Conservation (phyloP, 92 coral and sea anemone species). For the Porites divaricata region DNA sequence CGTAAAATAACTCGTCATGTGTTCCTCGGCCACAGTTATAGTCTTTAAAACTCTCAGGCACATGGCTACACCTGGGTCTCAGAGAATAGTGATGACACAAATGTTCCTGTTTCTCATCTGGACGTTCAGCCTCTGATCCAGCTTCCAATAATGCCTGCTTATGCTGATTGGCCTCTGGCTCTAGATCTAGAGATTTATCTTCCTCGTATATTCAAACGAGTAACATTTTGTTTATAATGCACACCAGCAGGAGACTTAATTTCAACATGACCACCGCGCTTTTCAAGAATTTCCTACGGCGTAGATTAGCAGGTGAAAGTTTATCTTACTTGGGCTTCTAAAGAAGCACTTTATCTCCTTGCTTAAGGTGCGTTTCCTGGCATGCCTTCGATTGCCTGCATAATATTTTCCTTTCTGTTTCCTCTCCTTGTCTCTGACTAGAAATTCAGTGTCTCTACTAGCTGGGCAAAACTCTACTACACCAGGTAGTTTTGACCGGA, state of each 20-base stretch:
- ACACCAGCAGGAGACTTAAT: background rate
- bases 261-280: conserved; percentile 5
- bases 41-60: too few relatives aligned
- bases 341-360: background rate
- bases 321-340: too few relatives aligned
- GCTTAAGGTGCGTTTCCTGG: background rate
- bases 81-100: too few relatives aligned
- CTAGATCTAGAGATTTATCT: background rate
- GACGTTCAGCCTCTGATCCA: too few relatives aligned
- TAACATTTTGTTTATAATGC: background rate
- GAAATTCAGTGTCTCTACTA: conserved; percentile 16
- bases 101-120: too few relatives aligned
- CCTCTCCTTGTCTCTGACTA: too few relatives aligned
- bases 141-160: too few relatives aligned
- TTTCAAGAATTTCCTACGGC: background rate
- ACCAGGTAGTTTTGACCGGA: conserved; percentile 2
- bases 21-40: too few relatives aligned
- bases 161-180: background rate
- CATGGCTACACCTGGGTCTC: too few relatives aligned
- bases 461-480: conserved; percentile 20
- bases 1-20: too few relatives aligned
- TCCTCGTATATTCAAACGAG: background rate
- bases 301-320: background rate
- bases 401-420: conserved; percentile 11
- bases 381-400: background rate